phyloP scores from a whole-genome alignment of 2,888 invertebrate genomes.

The Drymonia ruficornis region DNA sequence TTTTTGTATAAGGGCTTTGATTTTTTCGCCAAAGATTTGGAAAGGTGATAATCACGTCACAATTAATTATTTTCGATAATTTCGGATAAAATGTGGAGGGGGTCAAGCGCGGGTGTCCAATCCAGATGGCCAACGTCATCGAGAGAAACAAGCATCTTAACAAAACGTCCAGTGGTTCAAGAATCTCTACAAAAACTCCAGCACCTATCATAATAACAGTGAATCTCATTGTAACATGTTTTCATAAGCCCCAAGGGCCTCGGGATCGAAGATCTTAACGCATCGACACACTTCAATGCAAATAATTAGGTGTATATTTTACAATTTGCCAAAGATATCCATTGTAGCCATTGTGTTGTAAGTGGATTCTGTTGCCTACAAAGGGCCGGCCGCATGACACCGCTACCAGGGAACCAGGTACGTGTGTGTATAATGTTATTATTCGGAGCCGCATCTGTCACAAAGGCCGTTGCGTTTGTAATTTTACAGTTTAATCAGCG shows the following conservation, averaged over 20 bases:
- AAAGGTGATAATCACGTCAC: too few relatives aligned
- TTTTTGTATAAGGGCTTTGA: too few relatives aligned
- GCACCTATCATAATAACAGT: slow-evolving; percentile 65
- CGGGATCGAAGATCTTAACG: slow-evolving; percentile 66
- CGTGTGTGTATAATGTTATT: slow-evolving; percentile 81
- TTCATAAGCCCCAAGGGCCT: slow-evolving; percentile 78
- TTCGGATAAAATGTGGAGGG: too few relatives aligned
- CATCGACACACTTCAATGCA: slow-evolving; percentile 70
- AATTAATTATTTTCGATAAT: too few relatives aligned
- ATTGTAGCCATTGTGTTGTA: slow-evolving; percentile 76
- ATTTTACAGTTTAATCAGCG: slow-evolving; percentile 86
- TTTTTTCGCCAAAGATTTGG: too few relatives aligned
- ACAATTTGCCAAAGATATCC: slow-evolving; percentile 81
- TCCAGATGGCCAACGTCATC: too few relatives aligned
- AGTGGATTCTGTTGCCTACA: slow-evolving; percentile 76
- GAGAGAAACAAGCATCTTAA: too few relatives aligned
- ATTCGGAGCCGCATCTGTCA: slow-evolving; percentile 82
- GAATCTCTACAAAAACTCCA: slow-evolving; percentile 38
- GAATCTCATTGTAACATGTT: slow-evolving; percentile 71
- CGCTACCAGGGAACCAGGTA: slow-evolving; percentile 58
- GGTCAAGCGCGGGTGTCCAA: too few relatives aligned
- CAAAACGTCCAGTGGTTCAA: slow-evolving; percentile 8
- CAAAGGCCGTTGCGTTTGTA: slow-evolving; percentile 77
- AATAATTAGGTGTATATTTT: slow-evolving; percentile 83
- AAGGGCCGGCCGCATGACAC: slow-evolving; percentile 72